phyloP scores from a whole-genome alignment of 2,888 invertebrate species.

The Schizotus pectinicornis region DNA sequence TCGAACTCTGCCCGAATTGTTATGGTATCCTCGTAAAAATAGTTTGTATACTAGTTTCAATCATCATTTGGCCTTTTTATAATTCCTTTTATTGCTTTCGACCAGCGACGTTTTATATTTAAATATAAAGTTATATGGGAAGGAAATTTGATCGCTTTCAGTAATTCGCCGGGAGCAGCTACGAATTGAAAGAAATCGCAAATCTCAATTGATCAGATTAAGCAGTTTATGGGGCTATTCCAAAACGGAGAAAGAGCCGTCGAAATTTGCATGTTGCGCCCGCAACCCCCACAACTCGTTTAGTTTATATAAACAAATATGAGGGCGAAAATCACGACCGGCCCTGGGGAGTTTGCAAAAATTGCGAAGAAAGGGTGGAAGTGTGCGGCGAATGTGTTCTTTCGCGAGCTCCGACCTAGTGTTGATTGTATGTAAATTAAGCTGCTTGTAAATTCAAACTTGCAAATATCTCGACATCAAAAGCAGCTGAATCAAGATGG shows the following conservation, averaged over 20 bases:
- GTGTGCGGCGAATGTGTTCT: slow-evolving; percentile 11
- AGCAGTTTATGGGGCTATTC: slow-evolving; percentile 3
- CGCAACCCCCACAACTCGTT: too few species aligned
- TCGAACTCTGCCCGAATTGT: too few species aligned
- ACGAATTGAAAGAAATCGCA: neutral
- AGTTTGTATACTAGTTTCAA: neutral
- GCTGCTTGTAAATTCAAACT: slow-evolving; percentile 45
- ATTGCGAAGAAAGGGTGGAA: slow-evolving; percentile 9
- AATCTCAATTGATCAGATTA: slow-evolving; percentile 1
- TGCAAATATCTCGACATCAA: slow-evolving; percentile 49
- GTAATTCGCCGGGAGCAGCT: neutral
- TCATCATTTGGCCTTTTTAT: neutral
- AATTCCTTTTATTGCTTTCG: slow-evolving; percentile 3
- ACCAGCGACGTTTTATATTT: slow-evolving; percentile 6
- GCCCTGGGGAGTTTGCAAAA: slow-evolving; percentile 1
- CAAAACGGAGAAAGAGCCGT: neutral
- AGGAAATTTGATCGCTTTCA: slow-evolving; percentile 1
- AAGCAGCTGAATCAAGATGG: slow-evolving; percentile 39
- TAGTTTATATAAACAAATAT: too few species aligned
- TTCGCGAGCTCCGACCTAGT: slow-evolving; percentile 24
- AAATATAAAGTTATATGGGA: slow-evolving; percentile 8
- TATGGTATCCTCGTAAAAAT: neutral
- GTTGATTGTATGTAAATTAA: slow-evolving; percentile 47
- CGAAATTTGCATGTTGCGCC: slow-evolving; percentile 5
- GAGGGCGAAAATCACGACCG: too few species aligned